Percentiles rank a stretch among this genome's conserved stretches.
These are phyloP conservation scores for Rattus rattus DNA, from an alignment of 2,113 vertebrate genomes.

Conservation along the genomic window DNA sequence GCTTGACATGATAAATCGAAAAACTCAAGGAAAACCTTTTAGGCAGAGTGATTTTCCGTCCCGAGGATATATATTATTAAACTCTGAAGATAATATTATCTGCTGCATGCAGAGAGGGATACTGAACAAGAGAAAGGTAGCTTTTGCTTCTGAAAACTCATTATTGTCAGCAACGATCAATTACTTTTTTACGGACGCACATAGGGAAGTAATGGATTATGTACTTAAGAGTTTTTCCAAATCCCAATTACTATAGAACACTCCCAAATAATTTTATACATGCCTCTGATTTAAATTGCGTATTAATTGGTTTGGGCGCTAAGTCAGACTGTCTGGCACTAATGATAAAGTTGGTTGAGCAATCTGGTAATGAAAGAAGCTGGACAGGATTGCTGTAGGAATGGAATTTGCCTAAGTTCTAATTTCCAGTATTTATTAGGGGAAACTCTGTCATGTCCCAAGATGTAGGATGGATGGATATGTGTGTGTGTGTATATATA, in stretches of 20 bases:
- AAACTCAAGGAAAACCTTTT: constrained; percentile 51
- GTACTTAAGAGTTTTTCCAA: neutral
- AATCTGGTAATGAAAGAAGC: constrained; percentile 82
- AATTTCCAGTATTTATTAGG: constrained; percentile 83
- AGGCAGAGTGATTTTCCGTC: constrained; percentile 46
- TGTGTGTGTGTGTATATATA: neutral
- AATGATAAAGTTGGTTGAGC: constrained; percentile 80
- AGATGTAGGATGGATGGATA: constrained; percentile 38
- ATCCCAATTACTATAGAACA: accelerated
- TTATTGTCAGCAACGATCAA: constrained; percentile 39
- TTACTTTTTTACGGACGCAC: constrained; percentile 47
- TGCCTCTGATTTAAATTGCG: constrained; percentile 38
- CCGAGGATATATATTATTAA: constrained; percentile 39
- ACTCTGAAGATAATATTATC: constrained; percentile 60
- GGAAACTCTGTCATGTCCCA: constrained; percentile 63
- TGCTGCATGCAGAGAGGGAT: neutral
- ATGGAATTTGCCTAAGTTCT: constrained; percentile 70
- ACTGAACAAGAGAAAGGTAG: constrained; percentile 34
- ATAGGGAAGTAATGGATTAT: constrained; percentile 50
- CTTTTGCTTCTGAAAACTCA: constrained; percentile 48
- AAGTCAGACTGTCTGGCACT: constrained; percentile 69
- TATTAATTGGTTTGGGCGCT: constrained; percentile 78
- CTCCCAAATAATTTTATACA: constrained; percentile 28
- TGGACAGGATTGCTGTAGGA: constrained; percentile 74
- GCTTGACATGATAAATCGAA: constrained; percentile 27